Evolutionary conservation across 1,140 invertebrate genomes (phyloP).

Genomic region (Drosophila mayri): DNA sequence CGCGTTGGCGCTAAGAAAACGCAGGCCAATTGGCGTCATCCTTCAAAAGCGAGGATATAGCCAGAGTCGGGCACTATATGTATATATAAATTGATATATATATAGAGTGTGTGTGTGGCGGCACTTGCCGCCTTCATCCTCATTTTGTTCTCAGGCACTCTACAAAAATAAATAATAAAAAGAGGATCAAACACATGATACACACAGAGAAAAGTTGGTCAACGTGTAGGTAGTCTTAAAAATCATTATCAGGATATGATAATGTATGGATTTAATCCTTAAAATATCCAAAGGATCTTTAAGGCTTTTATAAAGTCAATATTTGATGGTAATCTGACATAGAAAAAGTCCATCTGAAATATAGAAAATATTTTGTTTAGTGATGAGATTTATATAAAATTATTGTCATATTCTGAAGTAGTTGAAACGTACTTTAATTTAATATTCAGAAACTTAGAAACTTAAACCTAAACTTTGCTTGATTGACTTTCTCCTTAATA

Average conservation of each 20-base stretch:
- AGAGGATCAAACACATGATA: background rate
- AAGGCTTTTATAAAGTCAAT: background rate
- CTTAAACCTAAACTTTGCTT: no score
- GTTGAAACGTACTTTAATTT: no score
- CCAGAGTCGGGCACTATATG: background rate
- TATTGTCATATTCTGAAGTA: background rate
- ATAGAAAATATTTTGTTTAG: background rate
- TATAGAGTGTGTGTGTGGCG: conserved; percentile 29
- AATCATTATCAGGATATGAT: background rate
- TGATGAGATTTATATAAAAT: background rate
- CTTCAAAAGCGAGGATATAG: conserved; percentile 63
- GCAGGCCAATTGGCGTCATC: conserved; percentile 80
- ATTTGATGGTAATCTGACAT: background rate
- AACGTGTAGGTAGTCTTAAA: no score
- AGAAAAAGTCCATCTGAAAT: background rate
- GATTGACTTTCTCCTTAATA: no score
- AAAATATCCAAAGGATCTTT: background rate
- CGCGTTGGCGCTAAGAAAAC: conserved; percentile 67
- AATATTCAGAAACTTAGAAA: background rate
- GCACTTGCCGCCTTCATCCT: conserved; percentile 60
- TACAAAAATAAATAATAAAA: conserved; percentile 10
- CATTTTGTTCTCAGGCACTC: conserved; percentile 30
- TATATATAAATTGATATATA: conserved; percentile 2
- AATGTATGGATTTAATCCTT: no score
- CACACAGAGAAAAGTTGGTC: background rate